Evolutionary conservation across 1,140 invertebrate species (phyloP).

Genomic region (Drosophila teissieri): DNA sequence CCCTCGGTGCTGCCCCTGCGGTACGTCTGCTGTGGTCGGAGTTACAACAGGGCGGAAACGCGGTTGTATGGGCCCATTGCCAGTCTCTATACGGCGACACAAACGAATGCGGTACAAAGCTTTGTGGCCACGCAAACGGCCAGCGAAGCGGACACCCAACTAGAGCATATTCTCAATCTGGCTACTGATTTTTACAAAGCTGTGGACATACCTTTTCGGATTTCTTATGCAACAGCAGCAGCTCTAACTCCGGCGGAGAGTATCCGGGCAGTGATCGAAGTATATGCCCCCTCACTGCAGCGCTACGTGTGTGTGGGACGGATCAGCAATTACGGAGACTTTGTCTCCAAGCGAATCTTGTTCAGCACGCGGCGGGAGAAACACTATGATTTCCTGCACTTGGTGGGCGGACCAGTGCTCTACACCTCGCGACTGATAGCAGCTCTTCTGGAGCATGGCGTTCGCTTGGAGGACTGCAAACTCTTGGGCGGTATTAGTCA

Average conservation of each 20-base stretch:
- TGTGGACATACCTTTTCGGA: constrained; percentile 86
- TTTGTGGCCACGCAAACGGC: constrained; percentile 85
- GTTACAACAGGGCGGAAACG: constrained; percentile 85
- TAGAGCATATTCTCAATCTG: constrained; percentile 84
- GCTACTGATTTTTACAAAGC: constrained; percentile 86
- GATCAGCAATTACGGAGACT: constrained; percentile 86
- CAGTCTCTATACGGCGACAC: constrained; percentile 86
- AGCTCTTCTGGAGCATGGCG: constrained; percentile 87
- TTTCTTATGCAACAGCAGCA: constrained; percentile 85
- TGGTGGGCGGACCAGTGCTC: constrained; percentile 87
- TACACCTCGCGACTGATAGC: constrained; percentile 87
- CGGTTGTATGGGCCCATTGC: constrained; percentile 36
- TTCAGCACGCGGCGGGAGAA: constrained; percentile 85
- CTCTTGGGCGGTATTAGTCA: constrained; percentile 20
- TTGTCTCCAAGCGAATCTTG: constrained; percentile 88
- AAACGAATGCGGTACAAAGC: constrained; percentile 86
- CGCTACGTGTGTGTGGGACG: constrained; percentile 87
- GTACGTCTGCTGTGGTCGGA: constrained; percentile 86
- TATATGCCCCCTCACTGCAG: constrained; percentile 86
- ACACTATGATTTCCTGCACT: constrained; percentile 85
- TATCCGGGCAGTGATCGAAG: constrained; percentile 86
- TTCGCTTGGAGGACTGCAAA: constrained; percentile 34
- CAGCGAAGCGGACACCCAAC: constrained; percentile 80
- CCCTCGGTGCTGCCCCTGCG: constrained; percentile 86
- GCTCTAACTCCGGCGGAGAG: constrained; percentile 86